Evolutionary conservation across 2,888 invertebrate genomes (phyloP).

Genomic region (Galerucella calmariensis): DNA sequence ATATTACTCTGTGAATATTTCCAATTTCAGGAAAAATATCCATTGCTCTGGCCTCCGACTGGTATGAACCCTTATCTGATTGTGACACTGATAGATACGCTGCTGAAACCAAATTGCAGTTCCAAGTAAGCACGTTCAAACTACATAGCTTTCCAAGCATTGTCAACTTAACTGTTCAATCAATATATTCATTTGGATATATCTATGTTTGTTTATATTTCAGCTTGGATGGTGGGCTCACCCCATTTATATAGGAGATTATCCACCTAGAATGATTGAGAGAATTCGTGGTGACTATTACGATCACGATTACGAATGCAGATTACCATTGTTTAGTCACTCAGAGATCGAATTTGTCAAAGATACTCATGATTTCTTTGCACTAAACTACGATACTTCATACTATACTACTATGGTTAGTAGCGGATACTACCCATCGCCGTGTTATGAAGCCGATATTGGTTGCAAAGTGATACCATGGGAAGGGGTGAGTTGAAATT

Average conservation of each 20-base stretch:
- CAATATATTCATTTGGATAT: background rate
- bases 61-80: constrained; percentile 71
- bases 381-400: constrained; percentile 68
- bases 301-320: constrained; percentile 67
- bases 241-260: constrained; percentile 76
- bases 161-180: too few relatives aligned
- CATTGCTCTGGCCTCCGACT: constrained; percentile 70
- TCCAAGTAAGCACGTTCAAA: constrained; percentile 63
- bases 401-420: background rate
- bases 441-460: constrained; percentile 9
- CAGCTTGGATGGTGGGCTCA: constrained; percentile 58
- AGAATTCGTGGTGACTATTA: constrained; percentile 69
- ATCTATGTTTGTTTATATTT: constrained; percentile 14
- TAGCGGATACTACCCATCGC: background rate
- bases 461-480: background rate
- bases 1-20: too few relatives aligned
- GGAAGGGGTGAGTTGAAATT: constrained; percentile 3
- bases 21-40: constrained; percentile 34
- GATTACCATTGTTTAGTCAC: constrained; percentile 71
- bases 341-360: constrained; percentile 71
- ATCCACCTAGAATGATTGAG: constrained; percentile 73
- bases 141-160: background rate
- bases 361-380: constrained; percentile 77
- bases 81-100: constrained; percentile 70
- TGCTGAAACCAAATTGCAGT: constrained; percentile 67